These are phyloP conservation scores for Diabrotica virgifera DNA, from an alignment of 1,140 invertebrate species.

Conservation along the genomic window DNA sequence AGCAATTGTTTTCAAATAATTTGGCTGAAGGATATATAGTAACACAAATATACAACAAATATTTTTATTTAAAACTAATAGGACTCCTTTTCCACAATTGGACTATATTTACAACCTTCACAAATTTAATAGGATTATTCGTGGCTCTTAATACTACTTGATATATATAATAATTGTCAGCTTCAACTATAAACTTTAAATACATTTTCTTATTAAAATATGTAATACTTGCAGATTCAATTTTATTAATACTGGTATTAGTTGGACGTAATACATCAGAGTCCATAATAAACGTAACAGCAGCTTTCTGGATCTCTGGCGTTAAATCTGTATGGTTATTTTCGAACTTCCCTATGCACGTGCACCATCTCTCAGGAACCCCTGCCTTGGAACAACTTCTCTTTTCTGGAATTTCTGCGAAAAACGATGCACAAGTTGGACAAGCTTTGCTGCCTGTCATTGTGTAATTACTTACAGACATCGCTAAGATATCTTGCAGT, in stretches of 20 bases:
- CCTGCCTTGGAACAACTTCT: conserved; percentile 68
- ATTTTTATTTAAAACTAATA: neutral
- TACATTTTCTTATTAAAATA: neutral
- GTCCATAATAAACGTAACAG: neutral
- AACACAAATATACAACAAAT: no score
- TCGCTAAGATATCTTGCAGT: conserved; percentile 48
- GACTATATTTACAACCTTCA: neutral
- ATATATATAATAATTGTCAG: neutral
- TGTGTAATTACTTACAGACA: conserved; percentile 48
- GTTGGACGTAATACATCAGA: neutral
- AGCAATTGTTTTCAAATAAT: no score
- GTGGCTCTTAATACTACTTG: neutral
- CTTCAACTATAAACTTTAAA: conserved; percentile 5
- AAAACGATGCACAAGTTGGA: conserved; percentile 64
- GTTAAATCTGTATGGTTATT: conserved; percentile 5
- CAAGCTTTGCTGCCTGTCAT: conserved; percentile 53
- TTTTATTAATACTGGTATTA: neutral
- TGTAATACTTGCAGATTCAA: neutral
- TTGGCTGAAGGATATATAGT: no score
- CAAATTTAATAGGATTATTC: neutral
- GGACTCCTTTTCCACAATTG: neutral
- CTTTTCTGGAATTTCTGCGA: conserved; percentile 59
- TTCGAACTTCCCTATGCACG: conserved; percentile 24
- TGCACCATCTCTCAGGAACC: conserved; percentile 28
- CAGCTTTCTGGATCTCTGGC: neutral